A percentile compares a stretch with the other conserved stretches of the same genome.
Conservation (phyloP, 2,113 vertebrate species). For the Hydrolagus affinis region DNA sequence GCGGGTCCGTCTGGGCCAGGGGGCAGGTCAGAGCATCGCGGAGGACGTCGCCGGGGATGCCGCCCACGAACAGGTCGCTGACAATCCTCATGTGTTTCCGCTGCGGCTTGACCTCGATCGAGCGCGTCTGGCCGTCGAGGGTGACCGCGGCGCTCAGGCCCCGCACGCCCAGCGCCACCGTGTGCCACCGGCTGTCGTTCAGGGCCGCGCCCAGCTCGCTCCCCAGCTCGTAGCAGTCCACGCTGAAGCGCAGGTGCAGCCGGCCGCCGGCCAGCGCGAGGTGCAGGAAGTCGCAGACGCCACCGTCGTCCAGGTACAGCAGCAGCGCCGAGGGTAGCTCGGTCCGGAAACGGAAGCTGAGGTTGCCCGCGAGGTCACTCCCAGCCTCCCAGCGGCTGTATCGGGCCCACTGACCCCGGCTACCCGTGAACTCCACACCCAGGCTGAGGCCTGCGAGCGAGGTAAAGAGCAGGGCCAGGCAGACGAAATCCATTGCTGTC, state of each 20-base stretch:
- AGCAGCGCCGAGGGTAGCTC: conserved; percentile 75
- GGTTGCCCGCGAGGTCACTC: conserved; percentile 65
- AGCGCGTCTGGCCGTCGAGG: conserved; percentile 72
- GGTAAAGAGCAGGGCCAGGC: conserved; percentile 66
- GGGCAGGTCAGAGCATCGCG: conserved; percentile 74
- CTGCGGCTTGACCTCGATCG: conserved; percentile 71
- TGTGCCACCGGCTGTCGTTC: conserved; percentile 87
- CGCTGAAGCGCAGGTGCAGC: conserved; percentile 77
- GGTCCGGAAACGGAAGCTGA: conserved; percentile 93
- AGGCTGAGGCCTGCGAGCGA: conserved; percentile 66
- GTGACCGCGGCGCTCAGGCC: conserved; percentile 71
- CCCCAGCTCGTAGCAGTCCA: conserved; percentile 83
- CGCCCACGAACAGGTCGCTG: conserved; percentile 89
- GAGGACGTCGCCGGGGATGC: conserved; percentile 79
- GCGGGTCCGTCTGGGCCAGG: conserved; percentile 64
- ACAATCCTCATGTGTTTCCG: conserved; percentile 87
- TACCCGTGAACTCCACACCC: conserved; percentile 84
- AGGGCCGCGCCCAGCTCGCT: conserved; percentile 70
- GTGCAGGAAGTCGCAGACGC: conserved; percentile 88
- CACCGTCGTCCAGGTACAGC: conserved; percentile 90
- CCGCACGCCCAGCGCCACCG: conserved; percentile 76
- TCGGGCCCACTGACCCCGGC: conserved; percentile 87
- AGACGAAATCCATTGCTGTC: conserved; percentile 53
- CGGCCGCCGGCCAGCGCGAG: conserved; percentile 69
- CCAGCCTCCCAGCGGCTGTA: conserved; percentile 94